Conservation (phyloP, 2,113 vertebrate genomes). For the Gorsachius goisagi region DNA sequence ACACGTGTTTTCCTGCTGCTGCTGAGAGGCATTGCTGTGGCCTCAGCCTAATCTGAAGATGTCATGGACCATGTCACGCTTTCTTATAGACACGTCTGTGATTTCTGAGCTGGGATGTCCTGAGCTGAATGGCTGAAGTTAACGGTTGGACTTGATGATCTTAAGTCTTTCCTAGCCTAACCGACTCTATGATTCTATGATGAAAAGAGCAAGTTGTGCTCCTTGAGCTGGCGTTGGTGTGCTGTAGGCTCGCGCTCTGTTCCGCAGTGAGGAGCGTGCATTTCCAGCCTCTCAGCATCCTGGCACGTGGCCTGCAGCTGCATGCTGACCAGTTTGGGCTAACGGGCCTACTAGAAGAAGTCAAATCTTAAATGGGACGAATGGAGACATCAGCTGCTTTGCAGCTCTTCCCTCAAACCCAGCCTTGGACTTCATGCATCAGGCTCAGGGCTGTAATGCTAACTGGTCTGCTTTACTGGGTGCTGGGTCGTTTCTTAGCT, state of each 20-base stretch:
- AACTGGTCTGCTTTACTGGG: neutral
- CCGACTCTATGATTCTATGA: neutral
- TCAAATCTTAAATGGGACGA: neutral
- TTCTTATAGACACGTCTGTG: accelerated
- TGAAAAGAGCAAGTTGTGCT: neutral
- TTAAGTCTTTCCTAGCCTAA: too few relatives aligned
- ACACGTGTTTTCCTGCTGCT: neutral
- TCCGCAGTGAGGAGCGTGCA: accelerated
- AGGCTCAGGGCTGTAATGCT: neutral
- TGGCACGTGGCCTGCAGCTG: neutral
- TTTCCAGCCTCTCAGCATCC: accelerated
- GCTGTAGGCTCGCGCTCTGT: neutral
- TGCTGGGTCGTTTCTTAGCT: neutral
- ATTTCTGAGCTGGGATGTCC: neutral
- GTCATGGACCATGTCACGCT: accelerated
- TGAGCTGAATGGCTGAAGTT: neutral
- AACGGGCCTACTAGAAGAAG: neutral
- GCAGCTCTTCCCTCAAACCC: neutral
- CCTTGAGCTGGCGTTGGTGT: accelerated
- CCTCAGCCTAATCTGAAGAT: neutral
- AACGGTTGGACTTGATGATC: too few relatives aligned
- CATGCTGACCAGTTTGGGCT: accelerated
- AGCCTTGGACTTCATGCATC: neutral
- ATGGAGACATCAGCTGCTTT: neutral
- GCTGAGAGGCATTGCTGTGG: neutral